Evolutionary conservation across 2,888 invertebrate species (phyloP).

Genomic region (Agrochola circellaris): DNA sequence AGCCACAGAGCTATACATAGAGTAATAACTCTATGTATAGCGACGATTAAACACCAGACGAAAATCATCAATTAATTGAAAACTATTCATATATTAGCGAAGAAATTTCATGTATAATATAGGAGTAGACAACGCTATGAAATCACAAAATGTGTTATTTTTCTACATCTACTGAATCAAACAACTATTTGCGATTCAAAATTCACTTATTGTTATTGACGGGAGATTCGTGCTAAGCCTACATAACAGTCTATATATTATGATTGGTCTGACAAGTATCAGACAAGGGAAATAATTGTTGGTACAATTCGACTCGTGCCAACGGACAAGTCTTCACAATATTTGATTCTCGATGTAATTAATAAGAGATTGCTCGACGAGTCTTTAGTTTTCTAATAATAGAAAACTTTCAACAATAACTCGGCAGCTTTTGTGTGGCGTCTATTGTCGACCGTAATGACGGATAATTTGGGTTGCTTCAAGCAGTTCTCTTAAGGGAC

Average conservation of each 20-base stretch:
- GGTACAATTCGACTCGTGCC: background rate
- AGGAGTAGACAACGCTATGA: no score
- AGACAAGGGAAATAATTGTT: background rate
- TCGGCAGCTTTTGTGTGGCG: conserved; percentile 43
- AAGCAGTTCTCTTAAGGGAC: conserved; percentile 19
- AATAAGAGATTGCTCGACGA: conserved; percentile 48
- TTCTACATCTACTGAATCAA: background rate
- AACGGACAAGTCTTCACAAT: background rate
- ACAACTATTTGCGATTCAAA: background rate
- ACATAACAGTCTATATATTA: background rate
- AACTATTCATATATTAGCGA: no score
- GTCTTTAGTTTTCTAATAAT: conserved; percentile 47
- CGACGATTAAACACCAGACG: no score
- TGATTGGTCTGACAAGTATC: background rate
- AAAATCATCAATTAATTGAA: no score
- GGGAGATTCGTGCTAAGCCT: background rate
- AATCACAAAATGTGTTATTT: no score
- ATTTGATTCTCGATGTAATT: conserved; percentile 38
- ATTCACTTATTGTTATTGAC: background rate
- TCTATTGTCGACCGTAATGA: conserved; percentile 47
- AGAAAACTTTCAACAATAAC: conserved; percentile 52
- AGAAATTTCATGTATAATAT: no score
- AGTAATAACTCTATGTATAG: no score
- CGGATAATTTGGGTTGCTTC: conserved; percentile 37
- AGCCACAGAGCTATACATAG: no score